phyloP scores from a whole-genome alignment of 2,797 vertebrate genomes.

The Epinephelus awoara region DNA sequence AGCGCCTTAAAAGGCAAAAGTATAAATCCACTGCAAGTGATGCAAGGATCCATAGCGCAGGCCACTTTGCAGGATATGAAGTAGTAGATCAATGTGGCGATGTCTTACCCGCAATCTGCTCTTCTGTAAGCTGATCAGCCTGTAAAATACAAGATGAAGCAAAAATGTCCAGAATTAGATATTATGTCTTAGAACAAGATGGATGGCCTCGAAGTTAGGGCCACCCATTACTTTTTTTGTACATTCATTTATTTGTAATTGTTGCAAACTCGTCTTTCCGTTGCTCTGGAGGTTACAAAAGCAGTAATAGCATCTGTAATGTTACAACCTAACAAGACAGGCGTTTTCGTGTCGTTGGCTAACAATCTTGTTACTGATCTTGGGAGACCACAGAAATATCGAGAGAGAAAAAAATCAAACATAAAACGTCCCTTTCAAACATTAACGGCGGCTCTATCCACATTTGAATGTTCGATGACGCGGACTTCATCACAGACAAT shows the following conservation, averaged over 20 bases:
- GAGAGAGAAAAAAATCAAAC: too few species aligned
- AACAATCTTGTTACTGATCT: neutral
- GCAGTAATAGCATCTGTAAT: neutral
- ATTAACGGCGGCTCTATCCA: rapidly evolving
- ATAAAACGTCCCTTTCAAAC: rapidly evolving
- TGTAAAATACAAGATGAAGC: conserved; percentile 78
- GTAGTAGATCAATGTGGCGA: conserved; percentile 60
- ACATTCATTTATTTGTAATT: neutral
- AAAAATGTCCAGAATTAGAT: neutral
- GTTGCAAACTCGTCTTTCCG: neutral
- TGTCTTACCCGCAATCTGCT: conserved; percentile 99
- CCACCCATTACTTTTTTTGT: neutral
- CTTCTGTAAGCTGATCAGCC: conserved; percentile 99
- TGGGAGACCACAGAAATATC: rapidly evolving
- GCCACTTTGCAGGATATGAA: conserved; percentile 60
- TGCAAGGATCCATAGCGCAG: conserved; percentile 73
- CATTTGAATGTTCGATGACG: neutral
- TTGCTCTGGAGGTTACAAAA: neutral
- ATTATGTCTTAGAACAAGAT: rapidly evolving
- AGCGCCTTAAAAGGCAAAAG: conserved; percentile 87
- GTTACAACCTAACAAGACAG: too few species aligned
- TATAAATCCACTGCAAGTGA: conserved; percentile 82
- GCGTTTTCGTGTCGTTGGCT: neutral
- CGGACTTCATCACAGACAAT: conserved; percentile 16
- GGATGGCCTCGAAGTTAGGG: neutral